Conservation (phyloP, 2,888 invertebrate species). For the Cantharis rustica region DNA sequence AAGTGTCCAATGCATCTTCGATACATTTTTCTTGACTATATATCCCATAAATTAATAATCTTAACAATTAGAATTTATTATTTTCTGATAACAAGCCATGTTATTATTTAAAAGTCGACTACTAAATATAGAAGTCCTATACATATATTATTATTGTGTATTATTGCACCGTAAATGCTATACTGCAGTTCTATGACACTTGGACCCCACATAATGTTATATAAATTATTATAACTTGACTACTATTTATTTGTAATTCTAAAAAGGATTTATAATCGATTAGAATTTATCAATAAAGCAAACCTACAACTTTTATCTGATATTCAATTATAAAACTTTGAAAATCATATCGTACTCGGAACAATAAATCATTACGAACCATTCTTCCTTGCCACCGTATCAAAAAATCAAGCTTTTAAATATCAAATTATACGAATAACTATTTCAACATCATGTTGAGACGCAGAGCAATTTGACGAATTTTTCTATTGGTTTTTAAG, state of each 20-base stretch:
- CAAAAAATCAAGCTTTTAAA: background rate
- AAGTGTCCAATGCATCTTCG: background rate
- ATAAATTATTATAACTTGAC: slow-evolving; percentile 4
- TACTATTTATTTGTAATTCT: slow-evolving; percentile 7
- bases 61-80: background rate
- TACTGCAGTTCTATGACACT: background rate
- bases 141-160: slow-evolving; percentile 5
- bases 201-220: slow-evolving; percentile 1
- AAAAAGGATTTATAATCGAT: background rate
- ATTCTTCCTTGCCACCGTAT: background rate
- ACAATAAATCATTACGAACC: background rate
- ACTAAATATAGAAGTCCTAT: background rate
- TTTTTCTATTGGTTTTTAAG: background rate
- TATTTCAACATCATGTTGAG: background rate
- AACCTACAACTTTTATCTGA: background rate
- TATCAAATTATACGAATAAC: background rate
- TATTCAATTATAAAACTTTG: background rate
- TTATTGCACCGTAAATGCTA: slow-evolving; percentile 6
- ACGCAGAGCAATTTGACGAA: background rate
- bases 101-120: background rate
- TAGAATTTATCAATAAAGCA: background rate
- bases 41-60: background rate
- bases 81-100: background rate
- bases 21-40: background rate
- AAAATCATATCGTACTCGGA: background rate